A percentile compares a stretch with the other conserved stretches of the same genome.
phyloP scores from a whole-genome alignment of 2,113 vertebrate species.

The Paradoxurus hermaphroditus region DNA sequence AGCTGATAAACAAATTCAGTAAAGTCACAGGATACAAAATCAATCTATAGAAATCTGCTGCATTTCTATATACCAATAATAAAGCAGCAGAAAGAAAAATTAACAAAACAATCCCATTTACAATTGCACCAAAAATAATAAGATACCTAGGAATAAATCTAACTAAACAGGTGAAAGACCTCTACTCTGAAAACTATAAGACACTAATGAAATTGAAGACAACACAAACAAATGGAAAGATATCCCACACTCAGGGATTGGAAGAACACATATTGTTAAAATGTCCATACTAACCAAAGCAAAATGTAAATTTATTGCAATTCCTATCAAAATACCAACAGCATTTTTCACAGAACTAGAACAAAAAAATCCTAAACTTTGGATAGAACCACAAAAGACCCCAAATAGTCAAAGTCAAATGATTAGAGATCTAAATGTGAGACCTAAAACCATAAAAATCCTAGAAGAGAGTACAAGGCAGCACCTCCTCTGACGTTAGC shows the following conservation, averaged over 20 bases:
- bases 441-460: not conserved
- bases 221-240: not conserved
- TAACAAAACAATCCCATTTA: not conserved
- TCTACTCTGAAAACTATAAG: not conserved
- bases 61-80: not conserved
- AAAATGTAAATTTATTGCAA: not conserved
- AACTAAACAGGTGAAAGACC: not conserved
- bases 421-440: not conserved
- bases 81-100: not conserved
- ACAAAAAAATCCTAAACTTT: not conserved
- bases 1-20: not conserved
- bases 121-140: not conserved
- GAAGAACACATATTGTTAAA: not conserved
- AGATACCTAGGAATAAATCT: not conserved
- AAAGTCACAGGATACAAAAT: not conserved
- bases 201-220: not conserved
- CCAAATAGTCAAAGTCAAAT: not conserved
- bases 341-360: not conserved
- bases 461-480: not conserved
- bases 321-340: not conserved
- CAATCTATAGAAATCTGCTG: not conserved
- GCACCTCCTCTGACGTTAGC: not conserved
- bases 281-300: not conserved
- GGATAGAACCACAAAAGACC: not conserved
- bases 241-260: not conserved